Evolutionary conservation across 2,888 invertebrate genomes (phyloP), one percentile per base, ranked within the genome.

Genomic region (Phorcus lineatus): DNA sequence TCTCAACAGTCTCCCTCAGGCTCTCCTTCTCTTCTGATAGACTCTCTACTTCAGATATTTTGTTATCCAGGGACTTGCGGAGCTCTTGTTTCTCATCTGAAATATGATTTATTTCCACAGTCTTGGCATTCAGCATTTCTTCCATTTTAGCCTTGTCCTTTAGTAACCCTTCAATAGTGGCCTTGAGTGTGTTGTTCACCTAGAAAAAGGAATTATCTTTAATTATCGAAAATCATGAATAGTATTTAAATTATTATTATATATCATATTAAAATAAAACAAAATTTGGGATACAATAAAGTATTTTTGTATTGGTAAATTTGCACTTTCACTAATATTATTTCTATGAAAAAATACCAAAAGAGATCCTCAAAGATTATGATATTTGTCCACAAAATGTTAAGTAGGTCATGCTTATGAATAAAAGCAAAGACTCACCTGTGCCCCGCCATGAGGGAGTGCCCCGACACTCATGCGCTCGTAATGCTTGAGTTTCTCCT

Each of bases 121-220:
- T 77, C 57, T 74, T 80, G 52, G 77, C 77, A 67, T 70, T 57
- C 55, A 80, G 31, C 74, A 77, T 11, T 19, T 55, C 47, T 62
- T 80, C 77, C n/a, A 80, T 47, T 40, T 40, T 74, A 28, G 67
- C 80, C 55, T 80, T 67, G 57, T 80, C 53, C 40, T 36, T 24
- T n/a, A 77, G 16, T 53, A 57, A 62, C 17, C 74, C 57, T 57
- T 77, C 70, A 40, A 80, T 36, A 7, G 57, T 22, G 24, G 77
- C 80, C 55, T 77, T n/a, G 24, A 77, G 77, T 22, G 55, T 77
- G 16, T n/a, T 57, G 19, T 54, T 52, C 55, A 80, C 16, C 62
- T 62, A 28, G 28, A 62, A 47, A 28, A 24, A 7, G 13, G 13
- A 11, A 57, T 57, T 19, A 47, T 47, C 7, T 47, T 6, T 47